These are phyloP conservation scores for Clarias laeviceps DNA, from an alignment of 2,797 vertebrate species.

Conservation along the genomic window DNA sequence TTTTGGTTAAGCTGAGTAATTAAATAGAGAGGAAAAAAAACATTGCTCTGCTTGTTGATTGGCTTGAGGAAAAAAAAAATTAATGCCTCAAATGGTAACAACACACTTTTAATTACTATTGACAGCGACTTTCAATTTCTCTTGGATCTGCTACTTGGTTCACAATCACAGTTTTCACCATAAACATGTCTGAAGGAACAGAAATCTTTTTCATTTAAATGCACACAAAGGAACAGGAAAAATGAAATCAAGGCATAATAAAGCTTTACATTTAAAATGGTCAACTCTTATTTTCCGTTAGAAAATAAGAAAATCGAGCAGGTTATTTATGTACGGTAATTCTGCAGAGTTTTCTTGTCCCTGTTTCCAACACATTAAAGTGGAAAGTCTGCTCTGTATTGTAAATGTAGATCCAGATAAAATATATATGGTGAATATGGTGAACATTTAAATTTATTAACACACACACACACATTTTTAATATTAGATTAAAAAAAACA, in stretches of 20 bases:
- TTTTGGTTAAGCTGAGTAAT: slow-evolving; percentile 62
- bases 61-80: slow-evolving; percentile 41
- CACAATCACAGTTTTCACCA: neutral
- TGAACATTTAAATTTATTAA: too few relatives aligned
- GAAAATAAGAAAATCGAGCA: neutral
- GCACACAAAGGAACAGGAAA: neutral
- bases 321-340: neutral
- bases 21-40: slow-evolving; percentile 50
- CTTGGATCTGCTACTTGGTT: neutral
- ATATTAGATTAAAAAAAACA: too few relatives aligned
- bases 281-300: neutral
- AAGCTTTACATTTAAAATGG: neutral
- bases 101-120: slow-evolving; percentile 7
- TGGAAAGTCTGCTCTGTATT: too few relatives aligned
- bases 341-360: too few relatives aligned
- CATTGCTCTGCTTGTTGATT: slow-evolving; percentile 49
- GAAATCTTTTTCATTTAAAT: neutral
- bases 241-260: neutral
- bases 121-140: neutral
- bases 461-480: too few relatives aligned
- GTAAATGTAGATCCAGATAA: too few relatives aligned
- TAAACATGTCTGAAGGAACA: neutral
- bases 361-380: too few relatives aligned
- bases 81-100: neutral
- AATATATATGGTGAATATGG: too few relatives aligned